Conservation (phyloP, 2,888 invertebrate species). For the Alloplasta piceator region DNA sequence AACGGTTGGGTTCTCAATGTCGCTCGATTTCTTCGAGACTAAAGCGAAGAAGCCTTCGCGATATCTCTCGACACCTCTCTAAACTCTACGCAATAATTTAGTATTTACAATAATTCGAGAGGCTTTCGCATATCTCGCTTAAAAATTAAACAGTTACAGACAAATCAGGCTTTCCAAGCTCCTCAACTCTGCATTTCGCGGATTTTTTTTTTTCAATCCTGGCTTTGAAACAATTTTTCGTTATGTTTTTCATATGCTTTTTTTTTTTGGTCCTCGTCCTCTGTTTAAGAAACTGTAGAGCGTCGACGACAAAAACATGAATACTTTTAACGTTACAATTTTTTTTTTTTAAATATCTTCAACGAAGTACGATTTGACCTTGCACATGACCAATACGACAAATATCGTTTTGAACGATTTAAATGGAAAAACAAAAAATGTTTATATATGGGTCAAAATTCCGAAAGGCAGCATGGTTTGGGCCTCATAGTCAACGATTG, state of each 20-base stretch:
- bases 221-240: slow-evolving; percentile 51
- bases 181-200: slow-evolving; percentile 61
- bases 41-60: slow-evolving; percentile 62
- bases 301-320: slow-evolving; percentile 46
- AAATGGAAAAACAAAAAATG: slow-evolving; percentile 22
- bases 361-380: slow-evolving; percentile 46
- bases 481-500: no score
- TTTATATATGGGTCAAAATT: no score
- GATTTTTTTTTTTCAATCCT: slow-evolving; percentile 50
- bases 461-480: no score
- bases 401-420: slow-evolving; percentile 26
- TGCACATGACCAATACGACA: slow-evolving; percentile 31
- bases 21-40: slow-evolving; percentile 65
- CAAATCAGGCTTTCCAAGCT: slow-evolving; percentile 63
- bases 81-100: slow-evolving; percentile 77
- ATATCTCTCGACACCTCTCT: slow-evolving; percentile 59
- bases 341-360: slow-evolving; percentile 26
- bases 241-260: slow-evolving; percentile 5
- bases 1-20: slow-evolving; percentile 35
- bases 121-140: slow-evolving; percentile 52
- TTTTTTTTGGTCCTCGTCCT: slow-evolving; percentile 72
- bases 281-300: slow-evolving; percentile 64
- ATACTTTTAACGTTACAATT: slow-evolving; percentile 36
- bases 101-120: slow-evolving; percentile 77
- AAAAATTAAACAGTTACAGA: slow-evolving; percentile 65